Evolutionary conservation across 23 tunicate species (phyloP), one percentile per base, ranked within the genome.

Genomic region (Diplosoma virens): DNA sequence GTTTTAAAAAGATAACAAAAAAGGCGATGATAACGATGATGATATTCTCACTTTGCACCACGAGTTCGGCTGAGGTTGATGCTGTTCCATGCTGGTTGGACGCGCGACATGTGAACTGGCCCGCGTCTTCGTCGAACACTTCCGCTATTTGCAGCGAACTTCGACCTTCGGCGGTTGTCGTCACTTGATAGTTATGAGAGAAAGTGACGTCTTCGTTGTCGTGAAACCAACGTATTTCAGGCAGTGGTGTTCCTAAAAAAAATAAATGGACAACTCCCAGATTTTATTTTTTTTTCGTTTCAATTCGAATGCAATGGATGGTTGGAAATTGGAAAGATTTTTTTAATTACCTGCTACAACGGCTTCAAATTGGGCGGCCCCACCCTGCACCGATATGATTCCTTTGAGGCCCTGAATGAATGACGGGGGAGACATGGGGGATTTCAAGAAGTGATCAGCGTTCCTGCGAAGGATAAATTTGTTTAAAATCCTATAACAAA

Each of bases 91-190:
- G 81, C 4, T 88, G 84, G 55, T 86, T 92, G 32, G 20, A 24
- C 33, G 82, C 84, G 29, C 67, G 66, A 54, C 97, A 92, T 6
- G 90, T 78, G 68, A 81, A 92, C 67, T 59, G 50, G 24, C 97
- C 92, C 1, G 85, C 97, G 59, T 92, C 97, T 34, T 82, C 91
- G 30, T 59, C 81, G 31, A 92, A 81, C 24, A 92, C 92, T 33
- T 84, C 88, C 0, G 69, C 67, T 25, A 92, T 92, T 5, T 32
- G 32, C 30, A 92, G 33, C 29, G 59, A 30, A 36, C 80, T 47
- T 33, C 77, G 76, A 22, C 92, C 92, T 35, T 67, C 76, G 33
- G 69, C 65, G 47, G 52, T 68, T 37, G 30, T 16, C 16, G 81
- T 9, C 14, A 92, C 61, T 32, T 92, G 81, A 72, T 81, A 92